phyloP scores from a whole-genome alignment of 2,113 vertebrate genomes.

The Lichenostomus cassidix region DNA sequence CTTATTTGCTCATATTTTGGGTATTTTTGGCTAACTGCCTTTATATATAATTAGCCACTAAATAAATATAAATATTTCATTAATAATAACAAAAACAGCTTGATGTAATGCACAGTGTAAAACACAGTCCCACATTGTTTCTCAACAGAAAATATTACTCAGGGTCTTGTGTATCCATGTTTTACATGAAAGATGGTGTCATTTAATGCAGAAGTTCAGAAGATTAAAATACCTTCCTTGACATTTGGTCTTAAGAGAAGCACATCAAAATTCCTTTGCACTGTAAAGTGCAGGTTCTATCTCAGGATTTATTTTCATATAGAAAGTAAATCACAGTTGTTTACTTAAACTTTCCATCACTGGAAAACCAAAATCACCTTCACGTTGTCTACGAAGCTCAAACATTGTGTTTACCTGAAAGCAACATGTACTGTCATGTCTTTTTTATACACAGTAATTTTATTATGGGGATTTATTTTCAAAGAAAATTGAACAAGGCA shows the following conservation, averaged over 20 bases:
- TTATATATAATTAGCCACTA: background rate
- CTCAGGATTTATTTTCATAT: background rate
- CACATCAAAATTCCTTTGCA: background rate
- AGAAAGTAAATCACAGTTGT: background rate
- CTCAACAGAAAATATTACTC: background rate
- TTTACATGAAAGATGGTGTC: background rate
- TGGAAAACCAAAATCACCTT: background rate
- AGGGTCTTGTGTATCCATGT: background rate
- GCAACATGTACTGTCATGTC: background rate
- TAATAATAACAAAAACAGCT: background rate
- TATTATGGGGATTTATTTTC: slow-evolving; percentile 41
- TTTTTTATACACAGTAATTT: slow-evolving; percentile 23
- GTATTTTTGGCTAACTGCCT: rapidly evolving
- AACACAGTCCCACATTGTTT: background rate
- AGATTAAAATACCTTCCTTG: background rate
- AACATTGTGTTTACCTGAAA: background rate
- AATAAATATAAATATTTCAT: background rate
- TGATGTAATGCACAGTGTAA: background rate
- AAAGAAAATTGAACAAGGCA: slow-evolving; percentile 29
- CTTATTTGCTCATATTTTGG: background rate
- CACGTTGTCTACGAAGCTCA: background rate
- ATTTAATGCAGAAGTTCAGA: background rate
- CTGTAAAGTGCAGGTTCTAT: background rate
- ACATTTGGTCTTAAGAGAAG: background rate
- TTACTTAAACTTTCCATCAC: background rate